These are phyloP conservation scores for Cygnus olor DNA, from an alignment of 2,797 vertebrate species.

Conservation along the genomic window DNA sequence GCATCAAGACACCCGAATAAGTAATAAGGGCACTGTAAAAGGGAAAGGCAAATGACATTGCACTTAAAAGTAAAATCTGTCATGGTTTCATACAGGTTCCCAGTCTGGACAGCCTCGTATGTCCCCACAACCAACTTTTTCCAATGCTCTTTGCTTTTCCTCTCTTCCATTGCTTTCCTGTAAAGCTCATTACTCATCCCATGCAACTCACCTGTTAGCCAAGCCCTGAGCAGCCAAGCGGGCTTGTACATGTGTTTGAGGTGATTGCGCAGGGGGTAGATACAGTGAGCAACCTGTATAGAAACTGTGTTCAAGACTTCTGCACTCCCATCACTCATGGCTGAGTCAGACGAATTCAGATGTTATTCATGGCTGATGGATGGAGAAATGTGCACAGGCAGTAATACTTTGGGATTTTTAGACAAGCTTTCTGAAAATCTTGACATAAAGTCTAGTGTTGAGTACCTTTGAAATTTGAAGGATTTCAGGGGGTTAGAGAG, in stretches of 20 bases:
- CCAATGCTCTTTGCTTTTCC: not conserved
- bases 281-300: not conserved
- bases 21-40: not conserved
- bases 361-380: not conserved
- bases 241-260: not conserved
- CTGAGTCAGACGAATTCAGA: not conserved
- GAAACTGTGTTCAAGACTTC: not conserved
- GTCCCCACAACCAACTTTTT: rapidly evolving
- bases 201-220: not conserved
- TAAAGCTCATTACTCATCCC: not conserved
- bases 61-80: not conserved
- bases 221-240: not conserved
- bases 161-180: not conserved
- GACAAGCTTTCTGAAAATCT: not conserved
- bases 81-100: not conserved
- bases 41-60: not conserved
- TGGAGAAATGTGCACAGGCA: not conserved
- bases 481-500: not conserved
- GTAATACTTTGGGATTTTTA: not conserved
- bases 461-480: not conserved
- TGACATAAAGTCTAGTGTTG: not conserved
- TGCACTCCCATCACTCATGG: not conserved
- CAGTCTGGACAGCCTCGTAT: not conserved
- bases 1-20: not conserved
- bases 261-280: not conserved